Conservation (phyloP, 2,797 vertebrate genomes). For the Taeniopygia guttata region DNA sequence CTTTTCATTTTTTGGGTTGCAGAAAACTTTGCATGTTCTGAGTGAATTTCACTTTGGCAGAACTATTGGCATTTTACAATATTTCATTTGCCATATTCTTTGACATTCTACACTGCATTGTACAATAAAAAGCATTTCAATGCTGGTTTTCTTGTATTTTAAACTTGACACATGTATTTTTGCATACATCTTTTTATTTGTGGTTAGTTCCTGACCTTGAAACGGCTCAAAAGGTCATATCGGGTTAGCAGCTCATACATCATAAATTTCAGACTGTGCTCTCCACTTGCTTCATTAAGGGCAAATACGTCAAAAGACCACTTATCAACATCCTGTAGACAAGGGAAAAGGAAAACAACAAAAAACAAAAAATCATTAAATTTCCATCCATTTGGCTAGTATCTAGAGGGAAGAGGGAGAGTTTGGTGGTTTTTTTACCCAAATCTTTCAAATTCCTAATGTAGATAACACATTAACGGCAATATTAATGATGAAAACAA, state of each 20-base stretch:
- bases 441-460: background rate
- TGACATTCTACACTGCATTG: background rate
- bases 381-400: background rate
- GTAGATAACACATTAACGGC: background rate
- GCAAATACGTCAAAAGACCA: constrained; percentile 98
- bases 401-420: background rate
- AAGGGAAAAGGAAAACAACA: background rate
- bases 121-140: background rate
- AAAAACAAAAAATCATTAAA: background rate
- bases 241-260: constrained; percentile 96
- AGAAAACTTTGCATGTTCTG: background rate
- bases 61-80: background rate
- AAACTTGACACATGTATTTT: background rate
- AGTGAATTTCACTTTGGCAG: background rate
- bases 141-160: background rate
- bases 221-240: constrained; percentile 97
- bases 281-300: constrained; percentile 91
- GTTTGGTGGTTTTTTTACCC: background rate
- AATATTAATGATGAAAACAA: background rate
- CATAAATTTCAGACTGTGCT: constrained; percentile 96
- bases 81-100: background rate
- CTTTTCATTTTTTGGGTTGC: background rate
- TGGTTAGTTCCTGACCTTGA: constrained; percentile 86
- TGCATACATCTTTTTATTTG: background rate
- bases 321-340: constrained; percentile 89